Evolutionary conservation across 2,113 vertebrate species (phyloP).

Genomic region (Aegithalos caudatus): DNA sequence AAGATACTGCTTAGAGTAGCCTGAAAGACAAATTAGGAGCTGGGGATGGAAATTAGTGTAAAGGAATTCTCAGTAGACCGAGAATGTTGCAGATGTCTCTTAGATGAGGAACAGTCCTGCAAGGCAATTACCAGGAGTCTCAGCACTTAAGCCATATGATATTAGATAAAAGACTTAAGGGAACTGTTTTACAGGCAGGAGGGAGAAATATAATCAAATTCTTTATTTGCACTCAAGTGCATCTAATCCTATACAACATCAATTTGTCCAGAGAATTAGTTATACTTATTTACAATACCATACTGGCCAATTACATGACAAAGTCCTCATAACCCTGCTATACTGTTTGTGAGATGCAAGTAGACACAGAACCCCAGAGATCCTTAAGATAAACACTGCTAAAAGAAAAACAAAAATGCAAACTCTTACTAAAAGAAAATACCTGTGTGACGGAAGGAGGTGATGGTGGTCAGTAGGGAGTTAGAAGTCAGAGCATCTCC

Average conservation of each 20-base stretch:
- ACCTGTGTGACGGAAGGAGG: not conserved
- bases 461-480: not conserved
- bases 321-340: not conserved
- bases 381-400: not conserved
- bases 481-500: not conserved
- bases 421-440: not conserved
- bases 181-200: not conserved
- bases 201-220: not conserved
- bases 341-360: not conserved
- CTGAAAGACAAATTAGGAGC: not conserved
- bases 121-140: not conserved
- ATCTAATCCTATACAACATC: not conserved
- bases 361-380: not conserved
- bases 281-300: not conserved
- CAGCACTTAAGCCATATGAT: not conserved
- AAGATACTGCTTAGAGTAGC: not conserved
- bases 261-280: not conserved
- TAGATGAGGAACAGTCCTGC: not conserved
- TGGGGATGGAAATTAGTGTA: not conserved
- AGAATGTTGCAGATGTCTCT: not conserved
- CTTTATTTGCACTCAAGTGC: not conserved
- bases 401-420: not conserved
- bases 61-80: conserved; percentile 2
- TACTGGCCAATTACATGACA: not conserved
- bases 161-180: conserved; percentile 4